Evolutionary conservation across 2,797 vertebrate species (phyloP).

Genomic region (Australoheros facetus): DNA sequence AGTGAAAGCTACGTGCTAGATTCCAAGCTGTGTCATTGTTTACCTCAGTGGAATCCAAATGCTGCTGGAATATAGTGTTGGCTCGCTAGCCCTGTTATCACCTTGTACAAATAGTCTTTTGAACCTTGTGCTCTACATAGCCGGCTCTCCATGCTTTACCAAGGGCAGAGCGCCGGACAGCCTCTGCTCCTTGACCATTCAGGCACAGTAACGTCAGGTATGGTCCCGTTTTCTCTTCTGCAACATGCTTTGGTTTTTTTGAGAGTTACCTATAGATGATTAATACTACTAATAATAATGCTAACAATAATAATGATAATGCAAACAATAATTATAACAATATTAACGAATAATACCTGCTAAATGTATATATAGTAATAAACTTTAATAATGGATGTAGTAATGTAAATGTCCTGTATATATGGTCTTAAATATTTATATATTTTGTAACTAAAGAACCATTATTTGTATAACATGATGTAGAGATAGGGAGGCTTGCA

Average conservation of each 20-base stretch:
- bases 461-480: slow-evolving; percentile 86
- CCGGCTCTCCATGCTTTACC: slow-evolving; percentile 80
- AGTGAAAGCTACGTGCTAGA: slow-evolving; percentile 72
- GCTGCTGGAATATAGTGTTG: slow-evolving; percentile 75
- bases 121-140: slow-evolving; percentile 78
- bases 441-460: slow-evolving; percentile 88
- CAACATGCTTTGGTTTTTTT: slow-evolving; percentile 83
- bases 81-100: slow-evolving; percentile 71
- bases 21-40: slow-evolving; percentile 73
- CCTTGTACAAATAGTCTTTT: slow-evolving; percentile 82
- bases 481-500: slow-evolving; percentile 83
- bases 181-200: slow-evolving; percentile 80
- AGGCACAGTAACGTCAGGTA: slow-evolving; percentile 84
- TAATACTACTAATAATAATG: slow-evolving; percentile 53
- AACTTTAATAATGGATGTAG: slow-evolving; percentile 90
- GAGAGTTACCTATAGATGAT: slow-evolving; percentile 75
- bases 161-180: slow-evolving; percentile 68
- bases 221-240: slow-evolving; percentile 84
- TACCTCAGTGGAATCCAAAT: slow-evolving; percentile 75
- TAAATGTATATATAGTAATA: slow-evolving; percentile 84
- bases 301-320: slow-evolving; percentile 65
- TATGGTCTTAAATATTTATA: slow-evolving; percentile 88
- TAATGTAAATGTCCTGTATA: slow-evolving; percentile 87
- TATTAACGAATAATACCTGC: slow-evolving; percentile 77
- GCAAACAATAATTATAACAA: slow-evolving; percentile 67